Conservation (phyloP, 2,113 vertebrate genomes). For the Callipepla californica region DNA sequence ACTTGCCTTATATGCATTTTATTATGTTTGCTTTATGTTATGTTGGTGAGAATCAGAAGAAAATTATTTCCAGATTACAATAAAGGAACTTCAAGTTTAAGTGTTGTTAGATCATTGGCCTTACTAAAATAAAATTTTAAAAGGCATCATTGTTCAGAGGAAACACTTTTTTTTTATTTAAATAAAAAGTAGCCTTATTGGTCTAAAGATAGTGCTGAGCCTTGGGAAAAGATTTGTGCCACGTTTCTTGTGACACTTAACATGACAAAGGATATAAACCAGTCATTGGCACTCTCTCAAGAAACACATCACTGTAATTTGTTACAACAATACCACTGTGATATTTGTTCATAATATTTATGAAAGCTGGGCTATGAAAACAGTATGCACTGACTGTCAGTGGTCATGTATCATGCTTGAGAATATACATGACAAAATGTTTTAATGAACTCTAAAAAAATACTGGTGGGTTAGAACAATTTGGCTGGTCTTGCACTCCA, state of each 20-base stretch:
- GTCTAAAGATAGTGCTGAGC: constrained; percentile 69
- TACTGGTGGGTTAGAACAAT: constrained; percentile 18
- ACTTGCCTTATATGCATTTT: constrained; percentile 71
- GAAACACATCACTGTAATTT: constrained; percentile 79
- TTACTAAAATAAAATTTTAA: constrained; percentile 69
- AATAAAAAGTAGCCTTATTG: constrained; percentile 39
- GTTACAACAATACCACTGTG: constrained; percentile 76
- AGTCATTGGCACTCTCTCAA: constrained; percentile 78
- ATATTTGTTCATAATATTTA: constrained; percentile 80
- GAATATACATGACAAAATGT: constrained; percentile 49
- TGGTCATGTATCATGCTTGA: constrained; percentile 73
- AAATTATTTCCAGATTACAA: constrained; percentile 78
- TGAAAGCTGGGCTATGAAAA: constrained; percentile 79
- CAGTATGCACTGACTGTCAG: constrained; percentile 68
- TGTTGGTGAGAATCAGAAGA: constrained; percentile 69
- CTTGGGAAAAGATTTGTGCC: constrained; percentile 73
- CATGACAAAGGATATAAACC: constrained; percentile 76
- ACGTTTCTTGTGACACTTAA: constrained; percentile 74
- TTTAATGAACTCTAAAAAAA: constrained; percentile 73
- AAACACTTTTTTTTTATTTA: constrained; percentile 10
- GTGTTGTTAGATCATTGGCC: constrained; percentile 60
- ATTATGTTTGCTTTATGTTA: constrained; percentile 61
- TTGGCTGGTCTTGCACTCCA: not conserved
- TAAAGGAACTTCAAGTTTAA: constrained; percentile 68
- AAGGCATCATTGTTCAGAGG: constrained; percentile 56